Base-by-base conservation (phyloP, 2,888 invertebrate species). In the Epinotia nisella region DNA sequence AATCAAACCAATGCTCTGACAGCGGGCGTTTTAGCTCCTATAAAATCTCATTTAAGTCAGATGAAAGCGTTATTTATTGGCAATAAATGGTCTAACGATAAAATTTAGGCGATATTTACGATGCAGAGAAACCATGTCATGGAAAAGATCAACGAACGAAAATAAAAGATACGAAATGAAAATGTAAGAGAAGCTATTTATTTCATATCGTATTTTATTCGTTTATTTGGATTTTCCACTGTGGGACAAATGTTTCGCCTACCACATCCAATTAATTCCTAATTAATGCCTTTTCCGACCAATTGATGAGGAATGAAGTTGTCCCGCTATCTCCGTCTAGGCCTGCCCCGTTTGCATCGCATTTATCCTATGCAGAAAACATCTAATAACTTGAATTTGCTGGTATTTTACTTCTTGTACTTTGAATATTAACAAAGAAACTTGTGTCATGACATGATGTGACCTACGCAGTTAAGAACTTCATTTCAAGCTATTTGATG, bases 41-140 rank as follows among this genome's bases (percentile, higher is more conserved):
- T 76, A 76, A 74, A 78, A 77, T 77, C 76, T 77, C 76, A 71
- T 79, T 75, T 65, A 77, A 73, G 69, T 74, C 70, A 73, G 77
- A 78, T 80, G 79, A 78, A 78, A 76, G 75, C 75, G 75, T 76
- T 78, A 79, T 77, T 80, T 80, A 80, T 78, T 67, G 74, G 68
- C 58, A 58, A 58, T 59, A 51, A 73, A 64, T 69, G 58, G 68
- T 49, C 17, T 39, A 21, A 49, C 19, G 68, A 53, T 73, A 64
- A 62, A 64, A 68, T 69, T 68, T 41, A 64, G 64, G 58, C 41
- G 39, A 51, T 69, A 56, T 64, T 73, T 73, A 64, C 17, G 59
- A 67, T 71, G 53, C 58, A 66, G 65, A 76, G 70, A 77, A 75
- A 68, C 49, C 74, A 73, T 21, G 55, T 74, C 69, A 56, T 17